Evolutionary conservation across 2,888 invertebrate species (phyloP), one percentile per base, ranked within the genome.

Genomic region (Epinotia nisella): DNA sequence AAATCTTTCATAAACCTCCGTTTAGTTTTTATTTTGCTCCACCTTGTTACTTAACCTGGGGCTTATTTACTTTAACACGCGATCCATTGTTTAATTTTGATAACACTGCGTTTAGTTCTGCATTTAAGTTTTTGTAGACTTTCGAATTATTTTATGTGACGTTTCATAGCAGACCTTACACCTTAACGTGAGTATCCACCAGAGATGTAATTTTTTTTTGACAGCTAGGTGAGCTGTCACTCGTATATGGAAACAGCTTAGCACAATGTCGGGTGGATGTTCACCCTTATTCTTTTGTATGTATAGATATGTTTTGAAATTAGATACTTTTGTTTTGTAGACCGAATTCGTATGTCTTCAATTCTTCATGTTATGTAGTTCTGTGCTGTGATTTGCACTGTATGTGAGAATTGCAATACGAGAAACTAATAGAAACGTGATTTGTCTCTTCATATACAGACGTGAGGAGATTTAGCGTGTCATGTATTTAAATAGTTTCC

Each of bases 1-100:
- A 70, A 70, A 65, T 74, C 64, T 60, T 74, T 70, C 41, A 70
- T 70, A 35, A 55, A 59, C 51, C 59, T 65, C 59, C 64, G 35
- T 60, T 55, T 59, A 66, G 71, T 55, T 61, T 61, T 67, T 72
- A 29, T 21, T 56, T 17, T 17, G 15, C 39, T 61, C 3, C 56
- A 56, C 55, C 61, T 72, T 21, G 61, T 61, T 67, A 67, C 55
- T 56, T 61, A 49, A 21, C 45, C 56, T 13, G 53, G 53, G 60
- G 21, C 66, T 71, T 72, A 53, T 61, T 70, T 24, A 45, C n/a
- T 45, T 41, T 55, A 49, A 61, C 71, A 72, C 61, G 71, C 71
- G 67, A 72, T 72, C 53, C 29, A 29, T 56, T 66, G 21, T 59
- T 60, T 21, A 58, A 45, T 71, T 64, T 53, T 19, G 35, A 19